Percentiles rank a stretch among this genome's conserved stretches.
Evolutionary conservation across 2,888 invertebrate species (phyloP).

Genomic region (Clunio marinus): DNA sequence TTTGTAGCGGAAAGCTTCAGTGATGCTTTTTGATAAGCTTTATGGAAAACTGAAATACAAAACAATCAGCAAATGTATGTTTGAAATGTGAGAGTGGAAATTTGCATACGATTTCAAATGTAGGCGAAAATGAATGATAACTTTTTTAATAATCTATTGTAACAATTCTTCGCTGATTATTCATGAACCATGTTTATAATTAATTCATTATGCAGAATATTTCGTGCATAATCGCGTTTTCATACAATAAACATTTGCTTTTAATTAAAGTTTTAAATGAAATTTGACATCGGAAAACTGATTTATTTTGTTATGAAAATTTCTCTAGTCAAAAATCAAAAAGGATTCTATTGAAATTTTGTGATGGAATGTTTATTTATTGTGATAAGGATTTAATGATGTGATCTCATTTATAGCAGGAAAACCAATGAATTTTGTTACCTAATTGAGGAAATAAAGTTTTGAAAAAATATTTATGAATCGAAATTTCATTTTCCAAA

Average conservation of each 20-base stretch:
- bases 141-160: neutral
- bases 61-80: neutral
- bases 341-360: too few relatives aligned
- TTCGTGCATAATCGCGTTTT: neutral
- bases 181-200: conserved; percentile 2
- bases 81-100: neutral
- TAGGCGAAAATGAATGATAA: neutral
- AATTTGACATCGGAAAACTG: conserved; percentile 2
- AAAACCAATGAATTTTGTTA: too few relatives aligned
- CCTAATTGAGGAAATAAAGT: too few relatives aligned
- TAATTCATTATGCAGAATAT: neutral
- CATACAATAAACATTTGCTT: too few relatives aligned
- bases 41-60: neutral
- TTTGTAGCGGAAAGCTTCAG: neutral
- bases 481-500: too few relatives aligned
- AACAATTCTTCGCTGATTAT: neutral
- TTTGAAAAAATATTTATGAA: too few relatives aligned
- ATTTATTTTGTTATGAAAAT: neutral
- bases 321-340: too few relatives aligned
- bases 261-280: conserved; percentile 3
- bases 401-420: too few relatives aligned
- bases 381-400: too few relatives aligned
- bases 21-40: neutral
- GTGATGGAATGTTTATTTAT: too few relatives aligned
- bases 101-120: neutral